Conservation (phyloP, 1,140 invertebrate genomes). For the Drosophila sp. region DNA sequence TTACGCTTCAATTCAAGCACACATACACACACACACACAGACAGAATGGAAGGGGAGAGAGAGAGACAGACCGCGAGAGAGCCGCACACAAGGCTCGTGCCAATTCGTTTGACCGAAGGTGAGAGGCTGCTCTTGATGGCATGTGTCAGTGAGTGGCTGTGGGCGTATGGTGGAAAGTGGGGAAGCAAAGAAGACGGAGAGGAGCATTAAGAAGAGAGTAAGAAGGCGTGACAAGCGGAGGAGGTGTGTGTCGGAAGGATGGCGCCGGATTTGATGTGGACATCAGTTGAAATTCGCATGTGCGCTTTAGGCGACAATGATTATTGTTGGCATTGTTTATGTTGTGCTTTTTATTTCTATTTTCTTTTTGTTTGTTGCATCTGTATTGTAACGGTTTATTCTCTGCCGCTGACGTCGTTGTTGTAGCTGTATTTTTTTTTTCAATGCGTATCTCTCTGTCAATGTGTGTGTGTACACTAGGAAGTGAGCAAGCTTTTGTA, state of each 20-base stretch:
- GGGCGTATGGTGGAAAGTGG: conserved; percentile 9
- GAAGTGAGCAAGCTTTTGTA: conserved; percentile 66
- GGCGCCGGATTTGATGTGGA: conserved; percentile 43
- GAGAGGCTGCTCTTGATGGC: conserved; percentile 35
- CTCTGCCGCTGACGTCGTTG: not conserved
- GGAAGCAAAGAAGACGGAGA: not conserved
- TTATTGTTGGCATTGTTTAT: conserved; percentile 56
- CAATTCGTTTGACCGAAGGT: conserved; percentile 70
- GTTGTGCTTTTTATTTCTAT: conserved; percentile 53
- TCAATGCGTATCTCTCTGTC: conserved; percentile 13
- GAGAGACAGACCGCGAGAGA: conserved; percentile 24
- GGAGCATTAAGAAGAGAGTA: not conserved
- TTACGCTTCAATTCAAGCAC: conserved; percentile 6
- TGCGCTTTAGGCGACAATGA: conserved; percentile 31
- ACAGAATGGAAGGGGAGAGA: not conserved
- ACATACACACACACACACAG: not conserved
- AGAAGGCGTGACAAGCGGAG: not conserved
- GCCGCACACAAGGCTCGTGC: conserved; percentile 61
- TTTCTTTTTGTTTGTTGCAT: conserved; percentile 41
- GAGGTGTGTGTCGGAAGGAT: conserved; percentile 35
- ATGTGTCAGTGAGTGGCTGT: conserved; percentile 15
- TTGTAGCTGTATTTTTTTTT: conserved; percentile 21
- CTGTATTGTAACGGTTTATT: conserved; percentile 62
- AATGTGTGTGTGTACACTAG: conserved; percentile 44
- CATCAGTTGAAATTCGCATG: conserved; percentile 33